A percentile compares a stretch with the other conserved stretches of the same genome.
Conservation (phyloP, 1,140 invertebrate species). For the Scylla paramamosain region DNA sequence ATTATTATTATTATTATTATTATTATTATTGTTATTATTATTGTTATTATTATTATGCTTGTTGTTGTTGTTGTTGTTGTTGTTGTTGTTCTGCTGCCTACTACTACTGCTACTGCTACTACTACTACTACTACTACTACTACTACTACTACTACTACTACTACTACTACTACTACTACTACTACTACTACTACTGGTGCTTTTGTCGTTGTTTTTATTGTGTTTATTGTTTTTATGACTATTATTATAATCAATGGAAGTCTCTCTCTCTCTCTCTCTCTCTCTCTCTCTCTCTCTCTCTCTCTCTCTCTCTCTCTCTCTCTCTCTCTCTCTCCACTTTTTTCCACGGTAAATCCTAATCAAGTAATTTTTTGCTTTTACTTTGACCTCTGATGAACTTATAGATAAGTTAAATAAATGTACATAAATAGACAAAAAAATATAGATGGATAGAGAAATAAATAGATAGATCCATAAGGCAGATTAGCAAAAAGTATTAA, state of each 20-base stretch:
- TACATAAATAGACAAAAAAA: too few relatives aligned
- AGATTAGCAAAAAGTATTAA: too few relatives aligned
- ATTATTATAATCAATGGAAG: background rate
- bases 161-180: constrained; percentile 14
- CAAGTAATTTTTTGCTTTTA: too few relatives aligned
- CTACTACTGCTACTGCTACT: background rate
- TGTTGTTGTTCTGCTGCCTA: background rate
- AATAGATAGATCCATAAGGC: too few relatives aligned
- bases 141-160: constrained; percentile 22
- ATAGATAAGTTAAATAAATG: too few relatives aligned
- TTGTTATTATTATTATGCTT: background rate
- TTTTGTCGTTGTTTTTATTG: background rate
- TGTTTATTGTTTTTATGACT: background rate
- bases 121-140: constrained; percentile 22
- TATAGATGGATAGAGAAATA: too few relatives aligned
- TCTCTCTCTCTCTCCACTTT: too few relatives aligned
- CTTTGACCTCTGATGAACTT: too few relatives aligned
- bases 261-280: too few relatives aligned
- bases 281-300: too few relatives aligned
- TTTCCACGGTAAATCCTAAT: too few relatives aligned
- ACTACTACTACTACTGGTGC: background rate
- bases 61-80: background rate
- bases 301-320: too few relatives aligned
- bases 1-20: background rate
- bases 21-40: background rate